These are phyloP conservation scores for Drosophila suboccidentalis DNA, from an alignment of 2,888 invertebrate species.

Conservation along the genomic window DNA sequence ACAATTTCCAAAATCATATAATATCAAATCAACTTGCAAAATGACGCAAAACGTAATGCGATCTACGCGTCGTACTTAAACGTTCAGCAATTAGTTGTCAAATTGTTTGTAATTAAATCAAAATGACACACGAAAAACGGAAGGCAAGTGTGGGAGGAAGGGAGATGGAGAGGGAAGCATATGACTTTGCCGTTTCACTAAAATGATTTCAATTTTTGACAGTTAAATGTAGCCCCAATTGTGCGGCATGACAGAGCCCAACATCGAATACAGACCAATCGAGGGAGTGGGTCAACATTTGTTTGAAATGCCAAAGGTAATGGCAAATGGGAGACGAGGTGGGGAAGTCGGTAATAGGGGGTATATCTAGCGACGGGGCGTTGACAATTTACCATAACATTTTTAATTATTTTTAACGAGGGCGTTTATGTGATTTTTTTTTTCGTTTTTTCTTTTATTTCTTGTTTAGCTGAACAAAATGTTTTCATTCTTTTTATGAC, in stretches of 20 bases:
- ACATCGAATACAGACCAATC: slow-evolving; percentile 23
- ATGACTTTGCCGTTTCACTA: slow-evolving; percentile 72
- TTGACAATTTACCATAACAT: slow-evolving; percentile 79
- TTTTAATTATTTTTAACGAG: slow-evolving; percentile 78
- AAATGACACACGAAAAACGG: slow-evolving; percentile 68
- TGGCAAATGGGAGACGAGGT: background rate
- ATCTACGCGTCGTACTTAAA: slow-evolving; percentile 70
- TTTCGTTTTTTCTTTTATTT: slow-evolving; percentile 19
- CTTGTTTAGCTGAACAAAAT: slow-evolving; percentile 37
- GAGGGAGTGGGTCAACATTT: slow-evolving; percentile 62
- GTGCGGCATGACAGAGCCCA: slow-evolving; percentile 63
- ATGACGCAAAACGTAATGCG: slow-evolving; percentile 78
- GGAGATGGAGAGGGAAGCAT: slow-evolving; percentile 1
- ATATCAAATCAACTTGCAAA: slow-evolving; percentile 77
- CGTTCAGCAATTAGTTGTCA: slow-evolving; percentile 80
- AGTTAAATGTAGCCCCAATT: slow-evolving; percentile 72
- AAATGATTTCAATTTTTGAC: slow-evolving; percentile 73
- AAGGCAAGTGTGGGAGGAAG: background rate
- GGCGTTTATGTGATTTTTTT: slow-evolving; percentile 75
- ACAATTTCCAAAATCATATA: slow-evolving; percentile 68
- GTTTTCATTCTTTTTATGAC: slow-evolving; percentile 65
- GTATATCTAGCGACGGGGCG: slow-evolving; percentile 53
- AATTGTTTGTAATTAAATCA: slow-evolving; percentile 82
- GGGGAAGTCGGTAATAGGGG: background rate
- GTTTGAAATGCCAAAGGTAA: slow-evolving; percentile 24